Evolutionary conservation across 2,888 invertebrate genomes (phyloP), one percentile per base, ranked within the genome.

Genomic region (Thalpophila matura): DNA sequence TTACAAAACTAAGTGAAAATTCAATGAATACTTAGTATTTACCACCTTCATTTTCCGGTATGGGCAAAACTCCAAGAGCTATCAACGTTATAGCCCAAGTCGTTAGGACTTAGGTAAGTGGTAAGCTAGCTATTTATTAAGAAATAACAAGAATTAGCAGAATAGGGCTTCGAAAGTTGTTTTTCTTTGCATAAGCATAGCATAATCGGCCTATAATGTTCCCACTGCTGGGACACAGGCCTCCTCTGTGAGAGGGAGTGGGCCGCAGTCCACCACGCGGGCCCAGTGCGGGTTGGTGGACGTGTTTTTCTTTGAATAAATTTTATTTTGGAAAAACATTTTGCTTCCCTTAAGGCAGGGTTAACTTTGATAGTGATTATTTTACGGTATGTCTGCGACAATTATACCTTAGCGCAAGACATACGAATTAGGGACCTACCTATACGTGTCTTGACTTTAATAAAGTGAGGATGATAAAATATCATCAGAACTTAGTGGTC

Each of bases 1-100:
- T 14, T n/a, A 35, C 18, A 45, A 42, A 58, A 33, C 33, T 14
- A 5, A 33, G 24, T 35, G 50, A 46, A 35, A 43, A 54, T 49
- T 60, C 18, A 38, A 70, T 63, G 6, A 37, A 33, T 29, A 47
- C 20, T n/a, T n/a, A n/a, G n/a, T n/a, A n/a, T n/a, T n/a, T 10
- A 37, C 6, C 20, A 38, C 37, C 20, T 70, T 61, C 1, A 45
- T 56, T 46, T 56, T 16, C 61, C 33, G 3, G 22, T 49, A 22
- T 69, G 61, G 43, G 61, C 60, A 59, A 69, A 60, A 33, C 49
- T 65, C 70, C 45, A 65, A 70, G 27, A 61, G 29, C 70, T 33
- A 46, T 61, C 45, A 50, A 46, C 45, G n/a, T 42, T 61, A 46
- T 40, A 18, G 35, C 26, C 35, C 29, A 37, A 60, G 31, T 37